Percentiles rank a stretch among this genome's conserved stretches.
phyloP scores from a whole-genome alignment of 1,140 invertebrate species.

The Archegozetes longisetosus region DNA sequence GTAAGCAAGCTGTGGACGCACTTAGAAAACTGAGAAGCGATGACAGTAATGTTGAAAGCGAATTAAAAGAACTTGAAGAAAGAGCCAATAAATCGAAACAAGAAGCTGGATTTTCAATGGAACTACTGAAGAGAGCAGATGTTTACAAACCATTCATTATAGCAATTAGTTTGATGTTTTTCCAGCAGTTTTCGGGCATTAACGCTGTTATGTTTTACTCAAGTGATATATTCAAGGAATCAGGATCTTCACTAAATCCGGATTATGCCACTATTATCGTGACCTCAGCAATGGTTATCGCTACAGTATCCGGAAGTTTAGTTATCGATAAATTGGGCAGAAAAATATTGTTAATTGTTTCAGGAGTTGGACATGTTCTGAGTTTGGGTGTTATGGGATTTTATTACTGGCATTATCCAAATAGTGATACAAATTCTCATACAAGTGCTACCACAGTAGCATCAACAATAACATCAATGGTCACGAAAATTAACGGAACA shows the following conservation, averaged over 20 bases:
- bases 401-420: slow-evolving; percentile 30
- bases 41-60: slow-evolving; percentile 1
- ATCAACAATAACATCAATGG: too few species aligned
- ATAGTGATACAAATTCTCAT: background rate
- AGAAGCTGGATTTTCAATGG: background rate
- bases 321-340: slow-evolving; percentile 66
- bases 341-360: slow-evolving; percentile 66
- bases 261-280: slow-evolving; percentile 57
- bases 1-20: background rate
- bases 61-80: slow-evolving; percentile 11
- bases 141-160: slow-evolving; percentile 58
- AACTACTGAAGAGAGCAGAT: slow-evolving; percentile 35
- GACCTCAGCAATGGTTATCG: slow-evolving; percentile 71
- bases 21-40: background rate
- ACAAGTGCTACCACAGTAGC: too few species aligned
- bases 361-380: slow-evolving; percentile 31
- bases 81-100: background rate
- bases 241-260: slow-evolving; percentile 42
- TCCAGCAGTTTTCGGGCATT: slow-evolving; percentile 82
- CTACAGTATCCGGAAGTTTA: slow-evolving; percentile 62
- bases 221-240: slow-evolving; percentile 54
- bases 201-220: slow-evolving; percentile 88
- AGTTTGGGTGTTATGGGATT: slow-evolving; percentile 49
- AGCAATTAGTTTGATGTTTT: slow-evolving; percentile 71
- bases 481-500: too few species aligned